Evolutionary conservation across 2,113 vertebrate species (phyloP).

Genomic region (Oceanites oceanicus): DNA sequence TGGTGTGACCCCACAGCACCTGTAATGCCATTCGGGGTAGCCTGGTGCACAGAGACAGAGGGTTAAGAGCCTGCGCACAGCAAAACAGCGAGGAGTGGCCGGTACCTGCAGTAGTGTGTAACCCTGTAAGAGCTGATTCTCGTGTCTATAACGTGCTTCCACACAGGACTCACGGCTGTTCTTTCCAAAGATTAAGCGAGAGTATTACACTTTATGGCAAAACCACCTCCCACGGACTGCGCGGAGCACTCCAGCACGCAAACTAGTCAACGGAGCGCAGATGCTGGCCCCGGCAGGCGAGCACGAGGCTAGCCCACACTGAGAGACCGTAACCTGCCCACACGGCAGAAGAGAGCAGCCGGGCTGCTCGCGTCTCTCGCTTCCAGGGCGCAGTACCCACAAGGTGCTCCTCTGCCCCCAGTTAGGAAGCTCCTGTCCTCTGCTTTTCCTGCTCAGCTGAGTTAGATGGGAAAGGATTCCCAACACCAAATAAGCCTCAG

Average conservation of each 20-base stretch:
- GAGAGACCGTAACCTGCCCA: background rate
- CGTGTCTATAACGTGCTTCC: background rate
- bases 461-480: background rate
- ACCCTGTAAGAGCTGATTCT: background rate
- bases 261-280: background rate
- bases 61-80: background rate
- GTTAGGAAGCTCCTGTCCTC: background rate
- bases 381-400: background rate
- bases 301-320: accelerated
- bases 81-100: accelerated
- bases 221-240: background rate
- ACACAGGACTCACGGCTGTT: accelerated
- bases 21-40: background rate
- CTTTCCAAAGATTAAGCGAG: background rate
- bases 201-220: background rate
- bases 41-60: background rate
- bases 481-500: background rate
- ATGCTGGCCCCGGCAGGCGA: background rate
- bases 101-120: background rate
- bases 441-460: background rate
- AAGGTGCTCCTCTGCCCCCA: background rate
- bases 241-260: accelerated
- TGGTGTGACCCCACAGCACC: background rate
- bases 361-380: accelerated
- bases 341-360: accelerated